Evolutionary conservation across 2,113 vertebrate genomes (phyloP), one percentile per base, ranked within the genome.

Genomic region (Orientallactaga bullata): DNA sequence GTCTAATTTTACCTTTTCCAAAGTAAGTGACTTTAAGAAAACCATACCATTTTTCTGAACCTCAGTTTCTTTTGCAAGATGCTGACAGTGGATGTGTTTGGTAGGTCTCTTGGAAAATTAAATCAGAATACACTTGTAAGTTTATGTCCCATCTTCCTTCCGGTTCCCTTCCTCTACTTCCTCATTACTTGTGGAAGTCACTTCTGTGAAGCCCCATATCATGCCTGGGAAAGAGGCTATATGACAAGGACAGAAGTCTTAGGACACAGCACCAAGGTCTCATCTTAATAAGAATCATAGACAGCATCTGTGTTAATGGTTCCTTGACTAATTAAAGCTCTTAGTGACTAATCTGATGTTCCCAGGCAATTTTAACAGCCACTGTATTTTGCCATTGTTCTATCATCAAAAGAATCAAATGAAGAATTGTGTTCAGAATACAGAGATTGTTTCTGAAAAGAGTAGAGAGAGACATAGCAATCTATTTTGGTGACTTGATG

Each of bases 311-410:
- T 21, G 24, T 74, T 11, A 24, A 37, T 3, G 2, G 58, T 47
- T n/a, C 35, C 76, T 72, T n/a, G 42, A 72, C 78, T 35, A 84
- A 71, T 37, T 58, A 84, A 77, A 85, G 18, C 60, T 94, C 32
- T 1, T 30, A 65, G 15, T 2, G 3, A 71, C 35, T 88, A 32
- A 66, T n/a, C 24, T 65, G 84, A 73, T 39, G 26, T 71, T 94
- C 72, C 6, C 35, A 76, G 69, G 71, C 26, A 18, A 74, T 79
- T 86, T 51, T 83, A 74, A 79, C 81, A 18, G 78, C 24, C 73
- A 42, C 30, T 72, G 73, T n/a, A 68, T 51, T 95, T 91, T 65
- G 55, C 76, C 30, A 66, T 42, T 88, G 39, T 66, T 71, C 47
- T n/a, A 4, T 76, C 61, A 71, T 80, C 89, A 35, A 21, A 76